These are phyloP conservation scores for Pteropus alecto DNA, from an alignment of 2,113 vertebrate genomes.

Conservation along the genomic window DNA sequence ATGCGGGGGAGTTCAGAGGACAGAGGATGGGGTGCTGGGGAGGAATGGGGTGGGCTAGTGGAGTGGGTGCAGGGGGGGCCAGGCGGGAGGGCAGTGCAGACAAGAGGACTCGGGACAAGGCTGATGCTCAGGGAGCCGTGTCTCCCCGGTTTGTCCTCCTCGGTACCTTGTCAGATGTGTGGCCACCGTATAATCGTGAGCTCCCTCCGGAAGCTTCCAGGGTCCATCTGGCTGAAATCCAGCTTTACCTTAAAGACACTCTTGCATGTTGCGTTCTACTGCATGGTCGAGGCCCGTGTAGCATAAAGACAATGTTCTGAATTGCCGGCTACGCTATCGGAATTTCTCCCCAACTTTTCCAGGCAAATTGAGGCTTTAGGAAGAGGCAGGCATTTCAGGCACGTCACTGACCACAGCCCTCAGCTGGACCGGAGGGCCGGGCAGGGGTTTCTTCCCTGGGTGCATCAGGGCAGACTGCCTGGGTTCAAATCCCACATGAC, in stretches of 20 bases:
- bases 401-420: accelerated
- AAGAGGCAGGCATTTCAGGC: background rate
- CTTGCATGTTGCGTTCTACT: background rate
- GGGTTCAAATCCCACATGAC: background rate
- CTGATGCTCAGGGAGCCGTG: background rate
- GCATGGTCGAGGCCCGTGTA: accelerated
- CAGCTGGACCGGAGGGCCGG: background rate
- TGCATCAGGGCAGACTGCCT: accelerated
- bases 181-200: too few relatives aligned
- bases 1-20: background rate
- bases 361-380: background rate
- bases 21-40: background rate
- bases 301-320: background rate
- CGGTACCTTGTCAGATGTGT: too few relatives aligned
- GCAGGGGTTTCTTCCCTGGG: background rate
- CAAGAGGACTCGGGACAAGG: accelerated
- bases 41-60: accelerated
- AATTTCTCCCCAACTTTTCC: background rate
- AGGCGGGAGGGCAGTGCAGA: background rate
- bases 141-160: too few relatives aligned
- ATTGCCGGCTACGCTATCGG: background rate
- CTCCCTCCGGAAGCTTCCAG: too few relatives aligned
- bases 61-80: background rate
- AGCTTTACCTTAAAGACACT: background rate
- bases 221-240: background rate